These are phyloP conservation scores for Scolopax bukidnonensis DNA, from an alignment of 2,797 vertebrate genomes.

Conservation along the genomic window DNA sequence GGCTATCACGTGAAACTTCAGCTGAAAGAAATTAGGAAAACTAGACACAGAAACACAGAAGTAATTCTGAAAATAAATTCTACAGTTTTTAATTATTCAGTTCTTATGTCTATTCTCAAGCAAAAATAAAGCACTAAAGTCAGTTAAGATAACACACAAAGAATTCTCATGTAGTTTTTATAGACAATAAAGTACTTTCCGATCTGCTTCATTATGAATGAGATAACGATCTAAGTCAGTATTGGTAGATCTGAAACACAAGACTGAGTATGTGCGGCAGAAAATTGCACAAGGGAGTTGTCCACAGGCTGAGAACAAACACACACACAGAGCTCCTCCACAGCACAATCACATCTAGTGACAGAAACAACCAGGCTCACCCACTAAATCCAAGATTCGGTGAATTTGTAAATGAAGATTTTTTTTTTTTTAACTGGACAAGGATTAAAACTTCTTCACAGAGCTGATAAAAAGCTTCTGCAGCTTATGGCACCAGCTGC, in stretches of 20 bases:
- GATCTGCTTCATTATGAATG: neutral
- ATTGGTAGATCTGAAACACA: neutral
- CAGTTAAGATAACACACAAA: neutral
- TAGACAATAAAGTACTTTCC: neutral
- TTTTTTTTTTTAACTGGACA: neutral
- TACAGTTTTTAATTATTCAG: neutral
- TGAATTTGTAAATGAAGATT: neutral
- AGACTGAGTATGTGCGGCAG: neutral
- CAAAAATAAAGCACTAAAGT: neutral
- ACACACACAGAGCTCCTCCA: neutral
- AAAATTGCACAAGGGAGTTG: neutral
- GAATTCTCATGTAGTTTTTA: neutral
- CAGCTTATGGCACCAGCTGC: neutral
- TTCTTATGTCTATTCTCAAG: neutral
- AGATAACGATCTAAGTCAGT: neutral
- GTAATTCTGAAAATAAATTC: neutral
- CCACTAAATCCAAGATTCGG: neutral
- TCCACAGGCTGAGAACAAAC: neutral
- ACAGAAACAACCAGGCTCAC: neutral
- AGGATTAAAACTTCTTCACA: neutral
- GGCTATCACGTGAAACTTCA: accelerated
- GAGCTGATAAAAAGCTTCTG: neutral
- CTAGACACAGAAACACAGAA: neutral
- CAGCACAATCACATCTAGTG: neutral
- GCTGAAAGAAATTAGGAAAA: neutral